Percentiles rank a stretch among this genome's conserved stretches.
These are phyloP conservation scores for Rallus crepitans DNA, from an alignment of 2,797 vertebrate genomes.

Conservation along the genomic window DNA sequence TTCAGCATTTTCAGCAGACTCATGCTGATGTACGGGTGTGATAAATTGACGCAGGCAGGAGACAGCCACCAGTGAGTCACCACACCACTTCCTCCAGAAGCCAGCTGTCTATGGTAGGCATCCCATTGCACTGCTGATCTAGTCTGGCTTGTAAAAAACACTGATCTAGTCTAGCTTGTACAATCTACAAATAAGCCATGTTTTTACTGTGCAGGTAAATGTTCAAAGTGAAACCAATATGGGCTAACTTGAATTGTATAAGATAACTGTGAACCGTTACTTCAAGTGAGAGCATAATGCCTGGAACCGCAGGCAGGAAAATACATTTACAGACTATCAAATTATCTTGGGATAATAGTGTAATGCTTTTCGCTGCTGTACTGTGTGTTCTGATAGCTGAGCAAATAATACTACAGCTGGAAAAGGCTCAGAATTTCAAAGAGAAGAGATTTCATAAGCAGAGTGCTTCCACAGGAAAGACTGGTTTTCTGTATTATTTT, in stretches of 20 bases:
- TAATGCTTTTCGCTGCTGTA: constrained; percentile 21
- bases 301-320: constrained; percentile 34
- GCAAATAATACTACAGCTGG: constrained; percentile 30
- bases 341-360: constrained; percentile 54
- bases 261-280: constrained; percentile 26
- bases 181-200: not conserved
- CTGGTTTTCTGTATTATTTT: not conserved
- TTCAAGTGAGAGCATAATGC: constrained; percentile 20
- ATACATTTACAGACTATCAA: constrained; percentile 43
- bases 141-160: not conserved
- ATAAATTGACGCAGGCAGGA: constrained; percentile 25
- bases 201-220: not conserved
- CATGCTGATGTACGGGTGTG: not conserved
- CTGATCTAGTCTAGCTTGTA: not conserved
- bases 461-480: not conserved
- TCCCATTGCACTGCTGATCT: not conserved
- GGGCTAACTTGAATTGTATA: not conserved
- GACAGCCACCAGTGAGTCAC: constrained; percentile 35
- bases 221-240: not conserved
- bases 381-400: constrained; percentile 10
- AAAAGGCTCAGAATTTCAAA: constrained; percentile 37
- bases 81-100: not conserved
- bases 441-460: not conserved
- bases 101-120: not conserved
- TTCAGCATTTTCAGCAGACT: constrained; percentile 12